phyloP scores from a whole-genome alignment of 2,797 vertebrate genomes.

The Avahi laniger region DNA sequence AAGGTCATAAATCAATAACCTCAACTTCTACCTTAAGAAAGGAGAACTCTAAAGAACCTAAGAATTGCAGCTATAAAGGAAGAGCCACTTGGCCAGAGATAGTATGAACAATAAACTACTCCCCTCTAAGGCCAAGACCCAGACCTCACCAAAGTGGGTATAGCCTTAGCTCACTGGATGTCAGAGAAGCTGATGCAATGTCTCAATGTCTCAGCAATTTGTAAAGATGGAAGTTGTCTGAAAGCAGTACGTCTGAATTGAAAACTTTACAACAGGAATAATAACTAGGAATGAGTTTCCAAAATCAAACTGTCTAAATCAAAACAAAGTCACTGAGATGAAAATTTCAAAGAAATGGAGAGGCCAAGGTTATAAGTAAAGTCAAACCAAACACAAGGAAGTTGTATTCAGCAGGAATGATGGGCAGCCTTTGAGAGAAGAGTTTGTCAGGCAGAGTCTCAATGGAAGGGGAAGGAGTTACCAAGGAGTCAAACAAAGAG shows the following conservation, averaged over 20 bases:
- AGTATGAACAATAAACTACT: background rate
- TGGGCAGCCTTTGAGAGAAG: background rate
- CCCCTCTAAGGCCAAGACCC: background rate
- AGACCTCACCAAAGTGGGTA: background rate
- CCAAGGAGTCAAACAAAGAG: background rate
- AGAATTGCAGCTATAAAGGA: background rate
- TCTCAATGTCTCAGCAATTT: background rate
- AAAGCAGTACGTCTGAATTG: background rate
- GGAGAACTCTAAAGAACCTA: background rate
- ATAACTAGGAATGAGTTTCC: background rate
- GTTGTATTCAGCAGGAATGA: background rate
- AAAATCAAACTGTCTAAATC: constrained; percentile 21
- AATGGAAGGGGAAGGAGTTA: background rate
- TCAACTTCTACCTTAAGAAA: background rate
- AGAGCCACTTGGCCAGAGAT: background rate
- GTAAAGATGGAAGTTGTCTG: background rate
- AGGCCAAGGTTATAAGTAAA: background rate
- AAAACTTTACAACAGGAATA: background rate
- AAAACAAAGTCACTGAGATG: background rate
- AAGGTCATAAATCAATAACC: background rate
- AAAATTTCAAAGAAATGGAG: constrained; percentile 8
- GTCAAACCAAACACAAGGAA: background rate
- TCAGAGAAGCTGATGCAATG: background rate
- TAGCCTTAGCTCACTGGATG: background rate
- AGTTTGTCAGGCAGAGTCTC: background rate